A percentile compares a stretch with the other conserved stretches of the same genome.
These are phyloP conservation scores for Bombus pyrosoma DNA, from an alignment of 1,140 invertebrate species.

Conservation along the genomic window DNA sequence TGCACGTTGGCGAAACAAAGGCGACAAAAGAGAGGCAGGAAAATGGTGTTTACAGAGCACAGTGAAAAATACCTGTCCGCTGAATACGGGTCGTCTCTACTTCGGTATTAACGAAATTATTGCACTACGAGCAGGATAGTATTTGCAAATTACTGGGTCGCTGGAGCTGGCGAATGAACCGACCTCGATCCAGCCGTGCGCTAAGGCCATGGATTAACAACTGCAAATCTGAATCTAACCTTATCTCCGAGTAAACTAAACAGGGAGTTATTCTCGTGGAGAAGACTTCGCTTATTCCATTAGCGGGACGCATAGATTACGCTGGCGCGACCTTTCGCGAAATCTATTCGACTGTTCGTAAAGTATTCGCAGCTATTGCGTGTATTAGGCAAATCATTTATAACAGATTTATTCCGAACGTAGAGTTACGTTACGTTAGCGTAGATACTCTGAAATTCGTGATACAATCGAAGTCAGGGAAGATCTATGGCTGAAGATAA, in stretches of 20 bases:
- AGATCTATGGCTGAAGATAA: too few relatives aligned
- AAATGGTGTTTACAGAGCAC: neutral
- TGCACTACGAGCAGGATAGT: neutral
- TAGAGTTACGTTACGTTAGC: neutral
- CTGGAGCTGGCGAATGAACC: too few relatives aligned
- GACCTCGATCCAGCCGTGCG: neutral
- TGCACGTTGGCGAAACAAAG: neutral
- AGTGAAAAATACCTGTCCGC: neutral
- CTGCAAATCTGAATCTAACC: conserved; percentile 13
- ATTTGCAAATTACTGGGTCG: neutral
- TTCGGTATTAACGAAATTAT: neutral
- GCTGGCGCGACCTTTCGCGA: neutral
- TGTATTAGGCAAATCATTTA: neutral
- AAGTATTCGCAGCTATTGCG: neutral
- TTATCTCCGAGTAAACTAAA: conserved; percentile 3
- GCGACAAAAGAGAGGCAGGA: neutral
- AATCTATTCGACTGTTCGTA: neutral
- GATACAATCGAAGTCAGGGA: neutral
- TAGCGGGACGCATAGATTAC: neutral
- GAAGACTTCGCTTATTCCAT: neutral
- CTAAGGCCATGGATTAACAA: conserved; percentile 24
- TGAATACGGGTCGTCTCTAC: too few relatives aligned
- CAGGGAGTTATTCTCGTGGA: neutral
- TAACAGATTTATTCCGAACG: neutral
- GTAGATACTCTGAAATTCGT: neutral